Base-by-base conservation (phyloP, 2,797 vertebrate species). In the Rallus crepitans region DNA sequence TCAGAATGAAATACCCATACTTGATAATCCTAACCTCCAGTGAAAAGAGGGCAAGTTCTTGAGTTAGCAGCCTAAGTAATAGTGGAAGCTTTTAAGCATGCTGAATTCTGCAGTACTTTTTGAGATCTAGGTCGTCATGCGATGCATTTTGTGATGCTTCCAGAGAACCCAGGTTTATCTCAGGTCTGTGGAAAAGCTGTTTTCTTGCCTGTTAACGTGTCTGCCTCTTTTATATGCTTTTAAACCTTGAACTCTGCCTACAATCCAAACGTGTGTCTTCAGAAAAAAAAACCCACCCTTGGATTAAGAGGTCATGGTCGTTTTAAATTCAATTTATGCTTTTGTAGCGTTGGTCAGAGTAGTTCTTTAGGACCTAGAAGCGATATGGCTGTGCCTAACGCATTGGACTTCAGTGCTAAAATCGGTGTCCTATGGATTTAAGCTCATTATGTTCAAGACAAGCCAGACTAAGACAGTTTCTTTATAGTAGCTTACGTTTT, bases 401-500 rank as follows among this genome's bases (percentile, higher is more conserved):
- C 35, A 2, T 53, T 77, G 59, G 31, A 19, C 70, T 71, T 76
- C 63, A 79, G 63, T 33, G 80, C 85, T 94, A 4, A 89, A 94
- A 56, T 87, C 1, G 1, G 8, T 86, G 87, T 73, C 72, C 11
- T 45, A 21, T 3, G 85, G 91, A 82, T 91, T 89, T 94, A 91
- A 95, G 82, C 24, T 6, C 77, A 82, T 96, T 94, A 91, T 7
- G 0, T 13, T 37, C 63, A n/a, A 91, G 82, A 52, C 28, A 11
- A 87, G 55, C 31, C 85, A 88, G 91, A 52, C 92, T 88, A 64
- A 95, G 71, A 35, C 75, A 25, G 47, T 84, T 93, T 30, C 91
- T 94, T 71, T 71, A 45, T 27, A 73, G 76, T 60, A 39, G 82
- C 80, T 94, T 91, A 89, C 1, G 3, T 93, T 40, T 93, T 92